Evolutionary conservation across 2,797 vertebrate genomes (phyloP).

Genomic region (Rhabdophis nuchalis): DNA sequence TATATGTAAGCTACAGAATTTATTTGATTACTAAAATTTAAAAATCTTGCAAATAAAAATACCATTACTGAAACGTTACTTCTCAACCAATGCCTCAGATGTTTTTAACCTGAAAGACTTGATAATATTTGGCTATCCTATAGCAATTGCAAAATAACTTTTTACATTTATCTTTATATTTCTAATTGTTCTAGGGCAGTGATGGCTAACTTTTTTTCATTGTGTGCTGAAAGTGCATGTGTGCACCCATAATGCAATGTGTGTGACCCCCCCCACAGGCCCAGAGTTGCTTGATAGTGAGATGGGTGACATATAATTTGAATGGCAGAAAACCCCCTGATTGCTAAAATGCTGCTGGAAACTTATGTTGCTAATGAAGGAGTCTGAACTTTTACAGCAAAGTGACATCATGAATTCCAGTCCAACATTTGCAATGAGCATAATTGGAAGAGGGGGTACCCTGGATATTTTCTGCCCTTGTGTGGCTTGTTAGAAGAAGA

Average conservation of each 20-base stretch:
- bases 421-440: background rate
- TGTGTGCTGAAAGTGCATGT: too few species aligned
- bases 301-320: background rate
- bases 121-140: slow-evolving; percentile 2
- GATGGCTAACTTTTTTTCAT: too few species aligned
- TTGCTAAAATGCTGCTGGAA: background rate
- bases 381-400: background rate
- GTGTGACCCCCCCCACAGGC: too few species aligned
- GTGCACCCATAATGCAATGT: too few species aligned
- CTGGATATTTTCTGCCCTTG: background rate
- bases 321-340: background rate
- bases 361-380: background rate
- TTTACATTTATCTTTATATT: background rate
- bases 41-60: slow-evolving; percentile 3
- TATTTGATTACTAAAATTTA: slow-evolving; percentile 13
- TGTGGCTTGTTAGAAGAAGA: background rate
- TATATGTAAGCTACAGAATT: background rate
- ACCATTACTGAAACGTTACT: background rate
- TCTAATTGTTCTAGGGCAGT: background rate
- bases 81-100: background rate
- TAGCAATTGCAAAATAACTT: background rate
- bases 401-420: background rate
- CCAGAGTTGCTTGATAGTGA: background rate
- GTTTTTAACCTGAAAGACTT: slow-evolving; percentile 13
- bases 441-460: background rate